Conservation (phyloP, 1,140 invertebrate genomes). For the Zaprionus tsacasi region DNA sequence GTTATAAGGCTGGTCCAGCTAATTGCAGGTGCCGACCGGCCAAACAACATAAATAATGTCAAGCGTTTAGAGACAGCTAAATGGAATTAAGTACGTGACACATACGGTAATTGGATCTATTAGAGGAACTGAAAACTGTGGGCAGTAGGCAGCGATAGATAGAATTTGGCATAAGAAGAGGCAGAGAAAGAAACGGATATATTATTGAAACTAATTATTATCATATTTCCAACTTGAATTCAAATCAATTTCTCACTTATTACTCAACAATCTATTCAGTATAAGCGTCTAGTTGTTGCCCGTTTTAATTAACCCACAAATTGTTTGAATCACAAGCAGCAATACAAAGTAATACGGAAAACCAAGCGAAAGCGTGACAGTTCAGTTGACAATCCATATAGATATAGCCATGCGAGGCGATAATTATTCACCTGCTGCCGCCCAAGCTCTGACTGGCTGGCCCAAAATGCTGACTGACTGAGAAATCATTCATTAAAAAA, state of each 20-base stretch:
- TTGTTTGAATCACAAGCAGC: constrained; percentile 8
- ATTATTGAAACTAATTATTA: neutral
- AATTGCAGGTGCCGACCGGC: constrained; percentile 63
- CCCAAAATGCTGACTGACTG: constrained; percentile 50
- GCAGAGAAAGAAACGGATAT: neutral
- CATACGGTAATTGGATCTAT: constrained; percentile 76
- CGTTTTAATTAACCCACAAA: neutral
- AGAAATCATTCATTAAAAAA: constrained; percentile 76
- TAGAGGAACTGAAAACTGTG: constrained; percentile 38
- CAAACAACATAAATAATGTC: constrained; percentile 36
- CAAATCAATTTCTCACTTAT: neutral
- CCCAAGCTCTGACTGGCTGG: no score
- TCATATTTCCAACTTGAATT: neutral
- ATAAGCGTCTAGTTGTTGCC: neutral
- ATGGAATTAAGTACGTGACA: constrained; percentile 80
- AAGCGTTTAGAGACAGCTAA: constrained; percentile 70
- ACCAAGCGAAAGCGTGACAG: constrained; percentile 60
- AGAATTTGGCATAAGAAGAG: neutral
- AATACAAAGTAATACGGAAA: constrained; percentile 12
- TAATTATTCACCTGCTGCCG: constrained; percentile 75
- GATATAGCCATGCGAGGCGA: constrained; percentile 48
- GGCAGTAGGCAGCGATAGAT: neutral
- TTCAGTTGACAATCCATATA: constrained; percentile 70
- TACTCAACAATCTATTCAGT: neutral
- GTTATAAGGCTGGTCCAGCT: constrained; percentile 70